These are phyloP conservation scores for Austrofundulus limnaeus DNA, from an alignment of 2,113 vertebrate genomes.

Conservation along the genomic window DNA sequence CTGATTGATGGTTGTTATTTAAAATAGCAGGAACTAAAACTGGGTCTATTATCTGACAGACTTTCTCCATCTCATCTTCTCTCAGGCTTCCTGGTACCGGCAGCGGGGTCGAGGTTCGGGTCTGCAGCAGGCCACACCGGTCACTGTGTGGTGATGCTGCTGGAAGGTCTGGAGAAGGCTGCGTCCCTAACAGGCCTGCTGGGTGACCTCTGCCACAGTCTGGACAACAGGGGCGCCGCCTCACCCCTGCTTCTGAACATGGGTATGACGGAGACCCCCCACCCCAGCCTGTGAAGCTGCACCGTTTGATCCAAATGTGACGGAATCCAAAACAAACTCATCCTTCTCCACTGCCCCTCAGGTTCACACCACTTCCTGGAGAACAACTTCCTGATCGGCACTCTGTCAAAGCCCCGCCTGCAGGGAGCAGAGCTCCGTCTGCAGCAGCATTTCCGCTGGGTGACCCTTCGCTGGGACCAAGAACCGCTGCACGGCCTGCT, in stretches of 20 bases:
- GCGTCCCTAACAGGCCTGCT: conserved; percentile 85
- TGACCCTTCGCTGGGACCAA: conserved; percentile 91
- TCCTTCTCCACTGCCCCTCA: conserved; percentile 45
- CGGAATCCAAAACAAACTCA: background rate
- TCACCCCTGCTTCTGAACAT: conserved; percentile 80
- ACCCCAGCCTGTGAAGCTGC: too few species aligned
- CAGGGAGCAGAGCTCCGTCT: conserved; percentile 89
- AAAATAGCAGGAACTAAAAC: too few species aligned
- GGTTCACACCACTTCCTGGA: conserved; percentile 87
- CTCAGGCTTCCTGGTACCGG: conserved; percentile 88
- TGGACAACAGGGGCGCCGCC: conserved; percentile 85
- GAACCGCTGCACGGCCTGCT: conserved; percentile 90
- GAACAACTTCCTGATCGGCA: conserved; percentile 89
- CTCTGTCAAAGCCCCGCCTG: conserved; percentile 86
- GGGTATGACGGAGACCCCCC: conserved; percentile 70
- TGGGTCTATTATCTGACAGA: background rate
- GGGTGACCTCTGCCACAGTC: conserved; percentile 87
- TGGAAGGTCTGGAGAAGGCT: conserved; percentile 90
- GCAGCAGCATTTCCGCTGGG: conserved; percentile 96
- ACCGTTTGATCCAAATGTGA: too few species aligned
- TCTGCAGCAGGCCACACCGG: conserved; percentile 52
- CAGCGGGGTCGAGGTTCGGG: conserved; percentile 46
- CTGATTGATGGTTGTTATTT: too few species aligned
- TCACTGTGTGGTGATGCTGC: conserved; percentile 84
- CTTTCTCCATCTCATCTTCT: background rate